Conservation (phyloP, 2,888 invertebrate species). For the Apodemia zela region DNA sequence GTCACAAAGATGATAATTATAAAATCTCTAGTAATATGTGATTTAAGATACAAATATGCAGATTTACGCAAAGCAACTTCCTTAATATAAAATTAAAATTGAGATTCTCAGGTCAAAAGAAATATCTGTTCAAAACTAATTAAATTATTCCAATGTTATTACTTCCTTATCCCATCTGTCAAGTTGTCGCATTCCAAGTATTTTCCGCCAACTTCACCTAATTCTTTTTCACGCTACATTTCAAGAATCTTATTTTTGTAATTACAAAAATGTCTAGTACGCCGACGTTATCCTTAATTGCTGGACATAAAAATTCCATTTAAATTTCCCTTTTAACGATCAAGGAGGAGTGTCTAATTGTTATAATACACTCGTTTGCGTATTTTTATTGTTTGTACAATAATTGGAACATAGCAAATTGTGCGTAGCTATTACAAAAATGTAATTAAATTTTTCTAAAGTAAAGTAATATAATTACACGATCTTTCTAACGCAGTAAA, state of each 20-base stretch:
- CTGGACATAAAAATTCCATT: constrained; percentile 82
- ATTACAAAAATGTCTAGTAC: constrained; percentile 81
- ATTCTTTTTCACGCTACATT: constrained; percentile 81
- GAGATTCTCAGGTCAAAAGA: not conserved
- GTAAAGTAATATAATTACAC: constrained; percentile 45
- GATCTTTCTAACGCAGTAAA: not conserved
- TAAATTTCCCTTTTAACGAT: constrained; percentile 81
- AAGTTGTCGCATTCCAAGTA: constrained; percentile 55
- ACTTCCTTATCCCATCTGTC: constrained; percentile 60
- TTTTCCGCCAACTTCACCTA: constrained; percentile 69
- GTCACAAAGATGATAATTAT: no score
- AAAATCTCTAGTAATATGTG: not conserved
- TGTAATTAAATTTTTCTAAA: constrained; percentile 73
- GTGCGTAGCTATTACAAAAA: constrained; percentile 59
- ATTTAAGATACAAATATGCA: no score
- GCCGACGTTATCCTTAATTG: constrained; percentile 80
- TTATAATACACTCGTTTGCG: constrained; percentile 80
- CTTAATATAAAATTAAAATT: not conserved
- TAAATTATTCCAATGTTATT: constrained; percentile 21
- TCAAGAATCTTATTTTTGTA: constrained; percentile 81
- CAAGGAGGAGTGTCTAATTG: constrained; percentile 78
- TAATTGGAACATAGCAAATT: constrained; percentile 78
- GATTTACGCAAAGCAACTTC: no score
- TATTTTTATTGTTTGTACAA: constrained; percentile 79
- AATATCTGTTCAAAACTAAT: constrained; percentile 14